Evolutionary conservation across 2,888 invertebrate species (phyloP).

Genomic region (Argyresthia goedartella): DNA sequence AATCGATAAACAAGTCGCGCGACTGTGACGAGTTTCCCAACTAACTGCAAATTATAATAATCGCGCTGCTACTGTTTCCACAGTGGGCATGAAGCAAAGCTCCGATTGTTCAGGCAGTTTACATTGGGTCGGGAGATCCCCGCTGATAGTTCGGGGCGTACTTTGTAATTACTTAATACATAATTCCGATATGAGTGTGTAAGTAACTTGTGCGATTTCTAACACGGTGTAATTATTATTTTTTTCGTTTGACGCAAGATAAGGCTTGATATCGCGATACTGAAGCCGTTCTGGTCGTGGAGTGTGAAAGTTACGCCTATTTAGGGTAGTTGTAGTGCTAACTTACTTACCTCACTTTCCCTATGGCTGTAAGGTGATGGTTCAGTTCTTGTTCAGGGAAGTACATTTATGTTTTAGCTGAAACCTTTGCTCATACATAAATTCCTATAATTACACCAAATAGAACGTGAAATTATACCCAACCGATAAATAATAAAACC

Average conservation of each 20-base stretch:
- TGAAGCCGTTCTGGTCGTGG: constrained; percentile 27
- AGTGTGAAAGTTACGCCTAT: constrained; percentile 30
- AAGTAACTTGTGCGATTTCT: constrained; percentile 53
- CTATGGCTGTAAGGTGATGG: too few species aligned
- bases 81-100: constrained; percentile 11
- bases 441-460: too few species aligned
- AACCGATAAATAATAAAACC: too few species aligned
- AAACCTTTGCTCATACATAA: too few species aligned
- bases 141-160: constrained; percentile 42
- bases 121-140: constrained; percentile 31
- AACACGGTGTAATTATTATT: constrained; percentile 46
- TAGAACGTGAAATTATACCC: too few species aligned
- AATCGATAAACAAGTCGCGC: constrained; percentile 58
- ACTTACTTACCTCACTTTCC: too few species aligned
- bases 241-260: constrained; percentile 37
- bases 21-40: constrained; percentile 54
- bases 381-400: too few species aligned
- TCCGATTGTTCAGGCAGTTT: neutral
- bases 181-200: constrained; percentile 59
- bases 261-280: neutral
- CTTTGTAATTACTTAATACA: constrained; percentile 64
- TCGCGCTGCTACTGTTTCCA: constrained; percentile 43
- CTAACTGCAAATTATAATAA: constrained; percentile 49
- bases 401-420: too few species aligned
- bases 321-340: too few species aligned